Base-by-base conservation (phyloP, 2,888 invertebrate genomes). In the Meghimatium bilineatum region DNA sequence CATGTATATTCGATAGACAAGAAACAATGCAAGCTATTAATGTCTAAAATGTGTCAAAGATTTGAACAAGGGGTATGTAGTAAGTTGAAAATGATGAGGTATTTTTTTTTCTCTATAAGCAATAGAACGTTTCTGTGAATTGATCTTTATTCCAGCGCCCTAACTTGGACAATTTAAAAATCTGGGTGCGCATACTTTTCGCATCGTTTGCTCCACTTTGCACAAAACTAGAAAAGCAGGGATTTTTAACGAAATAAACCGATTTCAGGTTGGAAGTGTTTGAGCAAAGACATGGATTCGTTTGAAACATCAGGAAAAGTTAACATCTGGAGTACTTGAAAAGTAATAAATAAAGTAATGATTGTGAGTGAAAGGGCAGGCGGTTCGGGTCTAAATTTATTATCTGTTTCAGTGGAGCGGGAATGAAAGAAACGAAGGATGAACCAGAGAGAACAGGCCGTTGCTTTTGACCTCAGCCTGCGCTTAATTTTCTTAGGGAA, bases 311-410 rank as follows among this genome's bases (percentile, higher is more conserved):
- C 74, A 32, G 52, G 72, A 20, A 32, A 74, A 52, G 52, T 32
- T 32, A 74, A 32, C 52, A 52, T 2, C 32, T 0, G 52, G 20
- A 20, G 29, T 74, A 52, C 74, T 74, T 52, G 52, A 38, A 60
- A 60, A 60, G 63, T 60, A 77, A 77, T 60, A 77, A 77, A 77
- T 26, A 77, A 60, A 77, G 36, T 34, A 36, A 36, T 63, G 77
- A 38, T n/a, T 26, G 12, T 60, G 77, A 77, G 77, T 63, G 77
- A 77, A 77, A 14, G 36, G 60, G 36, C 77, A 77, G 76, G 77
- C 36, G 60, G 56, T 63, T 26, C n/a, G 60, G 32, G 60, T 36
- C 77, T 38, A 26, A 17, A 77, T 77, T 63, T 38, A 77, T 77
- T 77, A 63, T 38, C 77, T 60, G 63, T 77, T 38, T 60, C 77